Evolutionary conservation across 2,113 vertebrate species (phyloP).

Genomic region (Macrotis lagotis): DNA sequence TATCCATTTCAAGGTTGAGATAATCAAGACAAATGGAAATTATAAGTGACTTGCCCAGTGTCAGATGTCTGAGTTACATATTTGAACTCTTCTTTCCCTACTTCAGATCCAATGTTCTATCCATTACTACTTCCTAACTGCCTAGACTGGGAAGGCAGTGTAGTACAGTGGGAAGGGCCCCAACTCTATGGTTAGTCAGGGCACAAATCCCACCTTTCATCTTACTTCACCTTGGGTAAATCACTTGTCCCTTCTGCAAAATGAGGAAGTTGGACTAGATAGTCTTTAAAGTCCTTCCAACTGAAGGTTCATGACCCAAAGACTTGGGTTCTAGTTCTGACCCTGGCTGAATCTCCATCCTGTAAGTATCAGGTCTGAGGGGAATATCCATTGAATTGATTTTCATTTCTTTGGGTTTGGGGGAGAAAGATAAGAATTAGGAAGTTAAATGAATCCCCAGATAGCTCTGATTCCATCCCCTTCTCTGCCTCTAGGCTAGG

Average conservation of each 20-base stretch:
- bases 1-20: background rate
- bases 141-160: background rate
- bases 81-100: background rate
- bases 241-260: background rate
- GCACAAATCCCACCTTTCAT: background rate
- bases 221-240: background rate
- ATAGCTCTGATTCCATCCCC: background rate
- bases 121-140: background rate
- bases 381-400: background rate
- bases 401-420: background rate
- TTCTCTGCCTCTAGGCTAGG: background rate
- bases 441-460: background rate
- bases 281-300: background rate
- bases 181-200: background rate
- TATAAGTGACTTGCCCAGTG: background rate
- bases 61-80: background rate
- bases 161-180: background rate
- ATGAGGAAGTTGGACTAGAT: background rate
- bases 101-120: background rate
- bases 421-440: background rate
- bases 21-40: background rate
- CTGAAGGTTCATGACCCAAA: background rate
- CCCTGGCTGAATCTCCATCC: background rate
- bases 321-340: background rate
- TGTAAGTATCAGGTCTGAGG: background rate